Conservation (phyloP, 1,140 invertebrate genomes). For the Euschistus heros region DNA sequence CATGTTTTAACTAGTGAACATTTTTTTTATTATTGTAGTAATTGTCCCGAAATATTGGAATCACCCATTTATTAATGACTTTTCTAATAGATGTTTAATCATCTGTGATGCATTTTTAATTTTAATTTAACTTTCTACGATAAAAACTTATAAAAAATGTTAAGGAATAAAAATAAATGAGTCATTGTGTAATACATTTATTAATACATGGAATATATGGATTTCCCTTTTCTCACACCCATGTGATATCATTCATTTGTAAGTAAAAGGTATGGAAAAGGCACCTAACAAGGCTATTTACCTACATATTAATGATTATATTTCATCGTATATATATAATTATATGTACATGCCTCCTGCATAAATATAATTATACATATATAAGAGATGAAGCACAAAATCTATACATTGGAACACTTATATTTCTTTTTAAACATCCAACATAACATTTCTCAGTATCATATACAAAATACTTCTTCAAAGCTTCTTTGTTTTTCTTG, state of each 20-base stretch:
- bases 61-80: too few relatives aligned
- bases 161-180: too few relatives aligned
- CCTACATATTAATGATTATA: background rate
- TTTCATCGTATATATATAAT: conserved; percentile 7
- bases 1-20: too few relatives aligned
- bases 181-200: conserved; percentile 2
- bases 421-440: background rate
- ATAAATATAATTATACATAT: conserved; percentile 9
- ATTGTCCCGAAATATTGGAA: too few relatives aligned
- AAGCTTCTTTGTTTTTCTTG: background rate
- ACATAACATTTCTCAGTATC: background rate
- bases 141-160: too few relatives aligned
- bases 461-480: conserved; percentile 6
- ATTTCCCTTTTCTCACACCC: conserved; percentile 5
- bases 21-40: too few relatives aligned
- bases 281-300: conserved; percentile 4
- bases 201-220: conserved; percentile 13
- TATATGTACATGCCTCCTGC: conserved; percentile 2
- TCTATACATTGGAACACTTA: conserved; percentile 10
- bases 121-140: too few relatives aligned
- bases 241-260: background rate
- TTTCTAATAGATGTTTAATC: too few relatives aligned
- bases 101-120: too few relatives aligned
- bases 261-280: conserved; percentile 7
- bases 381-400: conserved; percentile 6